Base-by-base conservation (phyloP, 1,140 invertebrate species). In the Laupala kohalensis region DNA sequence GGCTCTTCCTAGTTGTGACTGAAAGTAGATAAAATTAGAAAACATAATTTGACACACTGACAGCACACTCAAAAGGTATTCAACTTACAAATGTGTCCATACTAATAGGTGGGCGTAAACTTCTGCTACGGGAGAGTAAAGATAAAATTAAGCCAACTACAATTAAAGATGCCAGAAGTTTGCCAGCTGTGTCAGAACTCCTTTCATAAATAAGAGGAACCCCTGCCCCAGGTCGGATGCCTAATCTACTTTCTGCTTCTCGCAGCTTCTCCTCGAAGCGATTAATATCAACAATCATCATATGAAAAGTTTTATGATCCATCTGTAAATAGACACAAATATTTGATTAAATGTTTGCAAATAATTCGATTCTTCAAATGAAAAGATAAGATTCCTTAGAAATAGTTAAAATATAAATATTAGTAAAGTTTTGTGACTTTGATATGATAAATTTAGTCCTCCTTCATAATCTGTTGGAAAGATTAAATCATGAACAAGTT, bases 231-330 rank as follows among this genome's bases (percentile, higher is more conserved):
- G 79, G 75, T 77, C 84, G 86, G 64, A 97, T 91, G n/a, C 92
- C 92, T 65, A 96, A 81, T 71, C 84, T 78, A 78, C 85, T 79
- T 82, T 98, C 95, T 12, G 90, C 89, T 74, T 90, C 87, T 66
- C 95, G 84, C 64, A 98, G 79, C 83, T 94, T 95, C 76, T 91
- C 90, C 81, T 97, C 95, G 80, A 97, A 92, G 74, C 90, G 88
- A 62, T 90, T 86, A 19, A 90, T 86, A 79, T 94, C 90, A 1
- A 88, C 88, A 15, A 95, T 88, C 77, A 91, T 90, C 91, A 96
- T 93, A 75, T 92, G 88, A 79, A 87, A 94, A 9, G 81, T 84
- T 72, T 84, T 84, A 75, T 88, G 84, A 29, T 87, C 86, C 25
- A 84, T 77, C 87, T 89, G 76, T 28, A 30, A n/a, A 66, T 0